phyloP scores from a whole-genome alignment of 2,797 vertebrate genomes.

The Antrozous pallidus region DNA sequence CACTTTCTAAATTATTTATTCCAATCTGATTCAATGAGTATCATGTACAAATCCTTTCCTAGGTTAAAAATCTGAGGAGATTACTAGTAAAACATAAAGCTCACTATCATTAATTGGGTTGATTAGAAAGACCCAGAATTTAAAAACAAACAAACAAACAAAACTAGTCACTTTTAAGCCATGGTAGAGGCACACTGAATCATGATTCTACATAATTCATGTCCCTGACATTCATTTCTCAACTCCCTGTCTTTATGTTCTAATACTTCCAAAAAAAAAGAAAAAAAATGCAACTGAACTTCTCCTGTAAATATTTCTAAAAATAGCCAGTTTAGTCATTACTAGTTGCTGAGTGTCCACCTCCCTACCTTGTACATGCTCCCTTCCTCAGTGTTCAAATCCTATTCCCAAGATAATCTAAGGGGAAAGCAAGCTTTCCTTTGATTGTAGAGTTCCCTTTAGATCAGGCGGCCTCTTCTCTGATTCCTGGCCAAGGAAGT shows the following conservation, averaged over 20 bases:
- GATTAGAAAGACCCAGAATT: background rate
- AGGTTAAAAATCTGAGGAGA: background rate
- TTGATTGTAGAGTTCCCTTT: background rate
- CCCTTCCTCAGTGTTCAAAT: background rate
- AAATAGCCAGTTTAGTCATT: background rate
- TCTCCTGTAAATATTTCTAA: background rate
- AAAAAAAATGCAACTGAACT: background rate
- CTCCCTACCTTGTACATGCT: background rate
- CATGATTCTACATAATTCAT: background rate
- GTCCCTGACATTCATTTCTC: background rate
- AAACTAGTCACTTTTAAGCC: background rate
- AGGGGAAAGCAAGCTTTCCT: background rate
- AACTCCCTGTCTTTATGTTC: background rate
- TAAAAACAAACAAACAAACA: background rate
- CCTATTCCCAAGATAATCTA: background rate
- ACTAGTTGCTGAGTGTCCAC: fast-evolving
- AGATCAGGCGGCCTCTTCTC: background rate
- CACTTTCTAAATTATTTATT: background rate
- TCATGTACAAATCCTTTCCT: background rate
- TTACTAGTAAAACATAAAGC: background rate
- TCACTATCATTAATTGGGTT: background rate
- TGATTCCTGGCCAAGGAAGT: background rate
- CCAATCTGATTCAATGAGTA: background rate
- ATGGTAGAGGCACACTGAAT: background rate
- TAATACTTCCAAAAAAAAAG: background rate